These are phyloP conservation scores for Poecilia picta DNA, from an alignment of 2,797 vertebrate species.

Conservation along the genomic window DNA sequence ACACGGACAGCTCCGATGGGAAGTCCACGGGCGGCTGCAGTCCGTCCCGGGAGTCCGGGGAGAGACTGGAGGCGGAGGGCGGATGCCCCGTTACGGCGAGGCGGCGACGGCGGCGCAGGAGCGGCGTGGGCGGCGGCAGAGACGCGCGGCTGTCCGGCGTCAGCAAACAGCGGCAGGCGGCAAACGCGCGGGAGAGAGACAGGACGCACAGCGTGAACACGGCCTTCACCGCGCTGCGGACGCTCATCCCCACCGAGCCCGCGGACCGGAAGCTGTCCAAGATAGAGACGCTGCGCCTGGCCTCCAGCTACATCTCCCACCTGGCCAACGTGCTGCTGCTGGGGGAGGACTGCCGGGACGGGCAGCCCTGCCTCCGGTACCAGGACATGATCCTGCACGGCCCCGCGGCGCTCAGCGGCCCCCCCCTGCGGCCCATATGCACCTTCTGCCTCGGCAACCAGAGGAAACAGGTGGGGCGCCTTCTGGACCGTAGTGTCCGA, in stretches of 20 bases:
- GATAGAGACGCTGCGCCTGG: conserved; percentile 91
- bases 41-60: conserved; percentile 31
- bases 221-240: conserved; percentile 88
- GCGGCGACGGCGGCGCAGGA: conserved; percentile 44
- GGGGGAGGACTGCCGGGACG: conserved; percentile 80
- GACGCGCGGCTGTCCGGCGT: conserved; percentile 61
- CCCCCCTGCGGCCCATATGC: conserved; percentile 86
- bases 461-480: conserved; percentile 84
- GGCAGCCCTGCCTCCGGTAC: conserved; percentile 82
- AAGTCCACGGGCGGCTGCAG: conserved; percentile 74
- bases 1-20: conserved; percentile 80
- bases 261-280: conserved; percentile 90
- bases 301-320: conserved; percentile 92
- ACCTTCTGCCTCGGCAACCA: conserved; percentile 92
- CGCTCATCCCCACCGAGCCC: conserved; percentile 91
- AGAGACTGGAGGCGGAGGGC: neutral
- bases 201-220: conserved; percentile 91
- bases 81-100: conserved; percentile 10
- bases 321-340: conserved; percentile 88
- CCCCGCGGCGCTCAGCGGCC: conserved; percentile 41
- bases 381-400: conserved; percentile 70
- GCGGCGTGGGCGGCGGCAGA: conserved; percentile 33
- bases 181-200: conserved; percentile 90
- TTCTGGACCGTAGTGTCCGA: neutral
- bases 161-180: conserved; percentile 87